Base-by-base conservation (phyloP, 2,797 vertebrate genomes). In the Lycodopsis pacificus region DNA sequence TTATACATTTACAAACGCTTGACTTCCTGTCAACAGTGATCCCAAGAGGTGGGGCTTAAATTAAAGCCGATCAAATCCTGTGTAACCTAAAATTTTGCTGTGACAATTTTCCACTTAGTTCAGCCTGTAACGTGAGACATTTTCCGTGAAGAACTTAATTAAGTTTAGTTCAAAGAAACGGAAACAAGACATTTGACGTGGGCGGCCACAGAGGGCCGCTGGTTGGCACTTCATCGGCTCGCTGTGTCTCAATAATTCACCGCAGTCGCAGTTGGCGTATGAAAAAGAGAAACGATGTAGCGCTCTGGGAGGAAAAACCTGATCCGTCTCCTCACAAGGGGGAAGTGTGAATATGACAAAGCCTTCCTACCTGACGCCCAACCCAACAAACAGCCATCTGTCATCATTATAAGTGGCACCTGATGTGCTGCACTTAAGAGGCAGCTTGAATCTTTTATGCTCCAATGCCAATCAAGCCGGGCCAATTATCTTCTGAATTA, bases 371-470 rank as follows among this genome's bases (percentile, higher is more conserved):
- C 89, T 90, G 94, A 96, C 92, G 95, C 94, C 94, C 82, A 87
- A 87, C 72, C 88, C 92, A 89, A 91, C 94, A 94, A 93, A 93
- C 92, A 86, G 76, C 94, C 95, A 95, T 94, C 94, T 95, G 95
- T 94, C 95, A 93, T 94, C 93, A 93, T 94, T 93, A 92, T 94
- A 95, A 95, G 94, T 94, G 95, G 90, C 69, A 83, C 88, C 89
- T 91, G 89, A 94, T 91, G 92, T 92, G 91, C 83, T 85, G 89
- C 94, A 95, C 94, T 96, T 96, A 95, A 91, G 88, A 87, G 89
- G 71, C 82, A 80, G 58, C 84, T 73, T 95, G 80, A 93, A 95
- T 95, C 91, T 95, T 95, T 95, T 91, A 96, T 95, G 93, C 84
- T 79, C 89, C 90, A 85, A 82, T 83, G 72, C 81, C 94, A 95